Evolutionary conservation across 2,888 invertebrate genomes (phyloP).

Genomic region (Rhagonycha fulva): DNA sequence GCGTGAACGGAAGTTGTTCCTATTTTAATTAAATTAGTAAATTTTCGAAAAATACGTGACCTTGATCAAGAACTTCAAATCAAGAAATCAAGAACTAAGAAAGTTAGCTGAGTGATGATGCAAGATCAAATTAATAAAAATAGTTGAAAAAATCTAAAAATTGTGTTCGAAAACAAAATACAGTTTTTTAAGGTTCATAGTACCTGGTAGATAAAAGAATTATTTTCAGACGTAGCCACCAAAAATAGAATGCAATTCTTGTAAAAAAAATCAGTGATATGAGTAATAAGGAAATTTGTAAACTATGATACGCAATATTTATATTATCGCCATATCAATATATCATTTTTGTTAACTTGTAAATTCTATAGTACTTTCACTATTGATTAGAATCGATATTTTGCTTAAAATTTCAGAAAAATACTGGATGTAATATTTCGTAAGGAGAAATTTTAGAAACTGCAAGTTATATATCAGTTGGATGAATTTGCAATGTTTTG

Average conservation of each 20-base stretch:
- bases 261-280: neutral
- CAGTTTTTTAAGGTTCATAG: neutral
- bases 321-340: too few relatives aligned
- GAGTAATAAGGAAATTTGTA: neutral
- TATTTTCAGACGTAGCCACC: neutral
- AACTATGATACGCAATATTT: neutral
- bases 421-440: neutral
- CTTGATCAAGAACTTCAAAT: neutral
- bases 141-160: too few relatives aligned
- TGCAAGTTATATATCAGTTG: neutral
- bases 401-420: neutral
- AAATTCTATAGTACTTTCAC: neutral
- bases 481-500: neutral
- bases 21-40: neutral
- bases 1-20: neutral
- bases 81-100: neutral
- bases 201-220: neutral
- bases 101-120: too few relatives aligned
- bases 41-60: neutral
- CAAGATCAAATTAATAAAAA: too few relatives aligned
- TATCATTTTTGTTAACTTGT: too few relatives aligned
- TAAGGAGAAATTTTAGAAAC: neutral
- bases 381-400: neutral
- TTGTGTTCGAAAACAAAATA: too few relatives aligned
- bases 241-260: neutral